Evolutionary conservation across 2,888 invertebrate species (phyloP).

Genomic region (Oligia latruncula): DNA sequence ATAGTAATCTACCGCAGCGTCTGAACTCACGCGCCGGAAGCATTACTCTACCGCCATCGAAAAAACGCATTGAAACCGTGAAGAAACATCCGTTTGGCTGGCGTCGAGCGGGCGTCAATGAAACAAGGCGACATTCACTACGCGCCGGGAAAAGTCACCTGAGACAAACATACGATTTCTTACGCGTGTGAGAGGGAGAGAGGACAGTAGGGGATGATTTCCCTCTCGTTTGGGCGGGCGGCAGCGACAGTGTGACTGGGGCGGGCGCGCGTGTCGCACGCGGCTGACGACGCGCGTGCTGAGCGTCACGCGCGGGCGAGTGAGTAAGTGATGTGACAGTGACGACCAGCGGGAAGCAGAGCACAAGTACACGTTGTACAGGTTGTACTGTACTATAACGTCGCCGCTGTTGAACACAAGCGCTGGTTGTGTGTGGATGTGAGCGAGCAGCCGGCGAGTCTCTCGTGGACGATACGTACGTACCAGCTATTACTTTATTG

Average conservation of each 20-base stretch:
- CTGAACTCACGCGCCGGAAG: slow-evolving; percentile 14
- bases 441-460: slow-evolving; percentile 8
- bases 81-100: slow-evolving; percentile 71
- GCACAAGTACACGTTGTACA: not conserved
- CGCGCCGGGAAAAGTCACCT: slow-evolving; percentile 73
- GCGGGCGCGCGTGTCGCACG: slow-evolving; percentile 72
- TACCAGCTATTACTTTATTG: slow-evolving; percentile 27
- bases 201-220: slow-evolving; percentile 78
- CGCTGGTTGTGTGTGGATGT: slow-evolving; percentile 18
- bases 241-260: slow-evolving; percentile 76
- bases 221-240: slow-evolving; percentile 85
- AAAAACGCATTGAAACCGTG: slow-evolving; percentile 61
- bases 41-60: slow-evolving; percentile 30
- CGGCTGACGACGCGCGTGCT: slow-evolving; percentile 47
- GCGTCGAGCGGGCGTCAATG: slow-evolving; percentile 82
- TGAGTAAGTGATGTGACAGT: slow-evolving; percentile 51
- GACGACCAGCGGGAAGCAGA: slow-evolving; percentile 7
- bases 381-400: accelerated
- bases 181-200: slow-evolving; percentile 69
- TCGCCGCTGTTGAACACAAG: not conserved
- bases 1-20: not conserved
- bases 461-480: slow-evolving; percentile 16
- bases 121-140: slow-evolving; percentile 83
- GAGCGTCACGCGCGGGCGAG: slow-evolving; percentile 41
- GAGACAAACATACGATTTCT: slow-evolving; percentile 69